phyloP scores from a whole-genome alignment of 2,113 vertebrate species.

The Chauna torquata region DNA sequence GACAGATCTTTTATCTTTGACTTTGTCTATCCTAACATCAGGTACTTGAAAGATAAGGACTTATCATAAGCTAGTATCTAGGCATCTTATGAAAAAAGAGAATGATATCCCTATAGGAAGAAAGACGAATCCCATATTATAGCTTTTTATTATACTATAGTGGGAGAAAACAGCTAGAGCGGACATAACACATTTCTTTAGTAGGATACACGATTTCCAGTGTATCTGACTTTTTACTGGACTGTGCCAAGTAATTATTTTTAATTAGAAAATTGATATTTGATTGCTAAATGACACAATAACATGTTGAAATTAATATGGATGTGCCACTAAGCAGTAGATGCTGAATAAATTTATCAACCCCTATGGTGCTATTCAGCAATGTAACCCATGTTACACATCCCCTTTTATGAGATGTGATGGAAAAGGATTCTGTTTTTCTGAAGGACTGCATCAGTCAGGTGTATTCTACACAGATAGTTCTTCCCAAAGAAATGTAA shows the following conservation, averaged over 20 bases:
- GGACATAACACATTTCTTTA: not conserved
- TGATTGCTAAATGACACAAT: not conserved
- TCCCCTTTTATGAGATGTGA: not conserved
- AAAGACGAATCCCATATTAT: not conserved
- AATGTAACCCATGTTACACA: not conserved
- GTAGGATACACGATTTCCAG: not conserved
- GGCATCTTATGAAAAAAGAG: not conserved
- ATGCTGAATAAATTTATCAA: slow-evolving; percentile 8
- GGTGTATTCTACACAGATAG: not conserved
- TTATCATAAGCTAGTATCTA: not conserved
- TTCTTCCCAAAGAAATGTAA: not conserved
- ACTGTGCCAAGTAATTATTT: not conserved
- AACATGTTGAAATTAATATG: slow-evolving; percentile 1
- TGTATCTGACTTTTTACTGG: not conserved
- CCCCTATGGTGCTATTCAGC: not conserved
- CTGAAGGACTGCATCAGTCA: not conserved
- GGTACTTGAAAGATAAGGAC: not conserved
- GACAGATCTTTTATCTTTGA: not conserved
- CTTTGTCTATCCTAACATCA: not conserved
- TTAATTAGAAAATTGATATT: not conserved
- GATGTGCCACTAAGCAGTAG: not conserved
- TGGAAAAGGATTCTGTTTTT: not conserved
- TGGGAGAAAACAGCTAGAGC: not conserved
- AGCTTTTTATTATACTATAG: not conserved
- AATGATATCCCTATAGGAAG: not conserved